A percentile compares a stretch with the other conserved stretches of the same genome.
Evolutionary conservation across 1,140 invertebrate species (phyloP).

Genomic region (Achroia grisella): DNA sequence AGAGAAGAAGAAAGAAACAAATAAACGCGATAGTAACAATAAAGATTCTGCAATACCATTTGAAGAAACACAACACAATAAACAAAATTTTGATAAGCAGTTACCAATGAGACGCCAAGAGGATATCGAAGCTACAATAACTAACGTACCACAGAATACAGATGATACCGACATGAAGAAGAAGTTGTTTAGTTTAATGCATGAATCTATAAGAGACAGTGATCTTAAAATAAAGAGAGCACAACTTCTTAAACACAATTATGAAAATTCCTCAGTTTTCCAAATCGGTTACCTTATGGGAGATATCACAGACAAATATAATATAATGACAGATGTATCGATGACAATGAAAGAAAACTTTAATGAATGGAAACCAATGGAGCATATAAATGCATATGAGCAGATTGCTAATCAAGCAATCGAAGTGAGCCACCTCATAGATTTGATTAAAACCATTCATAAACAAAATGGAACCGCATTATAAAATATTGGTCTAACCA

Average conservation of each 20-base stretch:
- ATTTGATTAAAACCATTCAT: slow-evolving; percentile 17
- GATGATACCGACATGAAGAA: slow-evolving; percentile 44
- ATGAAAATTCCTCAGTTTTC: slow-evolving; percentile 35
- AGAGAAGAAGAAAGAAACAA: too few species aligned
- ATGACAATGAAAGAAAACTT: slow-evolving; percentile 32
- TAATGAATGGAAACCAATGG: slow-evolving; percentile 41
- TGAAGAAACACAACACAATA: too few species aligned
- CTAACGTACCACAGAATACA: too few species aligned
- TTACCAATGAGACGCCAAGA: too few species aligned
- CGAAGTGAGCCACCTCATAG: slow-evolving; percentile 37
- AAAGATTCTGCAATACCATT: too few species aligned
- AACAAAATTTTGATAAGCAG: too few species aligned
- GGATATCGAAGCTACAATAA: too few species aligned
- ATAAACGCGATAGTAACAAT: too few species aligned
- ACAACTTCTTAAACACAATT: slow-evolving; percentile 30
- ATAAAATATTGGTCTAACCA: too few species aligned
- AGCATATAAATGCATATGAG: slow-evolving; percentile 56
- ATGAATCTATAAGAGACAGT: slow-evolving; percentile 45
- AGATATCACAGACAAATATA: slow-evolving; percentile 40
- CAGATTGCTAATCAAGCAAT: slow-evolving; percentile 53
- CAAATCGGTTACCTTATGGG: slow-evolving; percentile 50
- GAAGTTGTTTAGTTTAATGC: slow-evolving; percentile 51
- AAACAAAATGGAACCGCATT: too few species aligned
- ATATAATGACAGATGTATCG: slow-evolving; percentile 35
- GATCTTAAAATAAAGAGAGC: slow-evolving; percentile 43